These are phyloP conservation scores for Disparrhopalites patrizii DNA, from an alignment of 2,888 invertebrate genomes.

Conservation along the genomic window DNA sequence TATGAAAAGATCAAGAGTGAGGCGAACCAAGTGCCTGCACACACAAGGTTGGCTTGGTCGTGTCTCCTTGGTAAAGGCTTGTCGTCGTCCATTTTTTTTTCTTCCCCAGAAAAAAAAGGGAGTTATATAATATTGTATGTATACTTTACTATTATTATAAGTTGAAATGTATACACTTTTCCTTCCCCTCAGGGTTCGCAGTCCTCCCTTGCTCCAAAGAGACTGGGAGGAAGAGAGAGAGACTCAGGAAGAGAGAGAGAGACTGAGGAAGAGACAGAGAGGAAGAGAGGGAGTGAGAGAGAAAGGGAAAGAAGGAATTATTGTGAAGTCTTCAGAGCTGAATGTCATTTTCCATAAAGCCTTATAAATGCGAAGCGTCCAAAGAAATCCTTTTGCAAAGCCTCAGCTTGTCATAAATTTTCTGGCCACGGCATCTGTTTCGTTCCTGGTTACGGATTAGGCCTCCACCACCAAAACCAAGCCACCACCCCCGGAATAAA, in stretches of 20 bases:
- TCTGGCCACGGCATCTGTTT: slow-evolving; percentile 38
- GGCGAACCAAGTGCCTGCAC: slow-evolving; percentile 16
- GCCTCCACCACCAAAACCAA: slow-evolving; percentile 13
- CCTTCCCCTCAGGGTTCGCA: slow-evolving; percentile 7
- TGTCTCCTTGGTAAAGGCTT: slow-evolving; percentile 11
- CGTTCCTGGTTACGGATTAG: slow-evolving; percentile 37
- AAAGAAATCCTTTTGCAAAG: slow-evolving; percentile 42
- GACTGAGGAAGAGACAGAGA: no score
- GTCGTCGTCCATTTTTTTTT: slow-evolving; percentile 14
- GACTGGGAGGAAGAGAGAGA: no score
- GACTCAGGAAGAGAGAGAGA: no score
- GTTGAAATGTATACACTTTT: not conserved
- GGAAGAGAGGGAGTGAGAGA: slow-evolving; percentile 8
- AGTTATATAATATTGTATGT: no score
- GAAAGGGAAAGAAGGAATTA: slow-evolving; percentile 30
- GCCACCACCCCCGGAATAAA: not conserved
- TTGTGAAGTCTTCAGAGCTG: slow-evolving; percentile 31
- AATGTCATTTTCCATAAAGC: slow-evolving; percentile 42
- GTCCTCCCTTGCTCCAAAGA: slow-evolving; percentile 12
- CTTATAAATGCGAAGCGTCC: slow-evolving; percentile 39
- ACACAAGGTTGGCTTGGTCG: slow-evolving; percentile 10
- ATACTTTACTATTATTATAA: no score
- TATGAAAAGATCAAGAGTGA: slow-evolving; percentile 17
- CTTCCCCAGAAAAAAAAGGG: no score
- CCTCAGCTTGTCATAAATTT: slow-evolving; percentile 41